Evolutionary conservation across 2,888 invertebrate species (phyloP), one percentile per base, ranked within the genome.

Genomic region (Orthosia incerta): DNA sequence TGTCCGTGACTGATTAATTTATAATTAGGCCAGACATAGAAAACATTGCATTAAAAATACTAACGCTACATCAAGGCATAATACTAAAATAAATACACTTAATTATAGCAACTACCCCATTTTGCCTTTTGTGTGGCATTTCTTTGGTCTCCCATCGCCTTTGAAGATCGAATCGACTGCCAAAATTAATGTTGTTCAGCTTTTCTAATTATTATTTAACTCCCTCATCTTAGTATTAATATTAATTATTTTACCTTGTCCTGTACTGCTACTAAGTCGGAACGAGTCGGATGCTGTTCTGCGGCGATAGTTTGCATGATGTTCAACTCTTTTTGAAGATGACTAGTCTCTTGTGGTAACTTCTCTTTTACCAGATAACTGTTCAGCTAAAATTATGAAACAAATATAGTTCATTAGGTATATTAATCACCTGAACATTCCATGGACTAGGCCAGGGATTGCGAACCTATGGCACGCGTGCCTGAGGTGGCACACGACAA

Each of bases 331-430:
- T 97, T 97, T 89, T 97, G 97, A 67, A 97, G 94, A 16, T 94
- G 93, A 3, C 95, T 93, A 60, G 97, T 95, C 92, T 99, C 99
- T 86, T 97, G 97, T 0, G 98, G 98, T 68, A 99, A 91, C 90
- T 98, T 98, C 88, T 98, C 98, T 80, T 97, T 97, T 0, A 97
- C 97, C 77, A 99, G 96, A 92, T 98, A 98, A 75, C 96, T 97
- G 89, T 98, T 98, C 55, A 98, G 97, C 93, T 96, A 83, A 69
- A 83, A 82, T 56, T 13, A 26, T 2, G 51, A 59, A 60, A 13
- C 61, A 11, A n/a, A n/a, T n/a, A 16, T 15, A 7, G 3, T 50
- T 16, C 0, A 23, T 51, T 55, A 39, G 9, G 39, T 39, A 20
- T 0, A 13, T 1, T n/a, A 4, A 26, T 45, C 7, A n/a, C 0